Percentiles rank a stretch among this genome's conserved stretches.
Conservation (phyloP, 2,113 vertebrate species). For the Eonycteris spelaea region DNA sequence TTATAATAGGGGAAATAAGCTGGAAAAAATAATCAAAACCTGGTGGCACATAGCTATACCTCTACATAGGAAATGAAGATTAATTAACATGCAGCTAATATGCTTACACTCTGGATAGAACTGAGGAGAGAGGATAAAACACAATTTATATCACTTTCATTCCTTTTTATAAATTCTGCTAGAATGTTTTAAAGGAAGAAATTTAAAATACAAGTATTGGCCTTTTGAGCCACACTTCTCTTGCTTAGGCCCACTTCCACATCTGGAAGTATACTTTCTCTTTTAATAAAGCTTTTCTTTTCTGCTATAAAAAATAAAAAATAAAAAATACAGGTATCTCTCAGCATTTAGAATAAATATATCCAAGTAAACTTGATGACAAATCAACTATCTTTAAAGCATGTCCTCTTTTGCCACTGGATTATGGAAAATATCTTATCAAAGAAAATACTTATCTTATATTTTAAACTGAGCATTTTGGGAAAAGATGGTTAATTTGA, state of each 20-base stretch:
- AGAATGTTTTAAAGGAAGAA: slow-evolving; percentile 20
- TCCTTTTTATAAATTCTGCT: not conserved
- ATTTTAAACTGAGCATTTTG: not conserved
- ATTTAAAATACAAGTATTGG: not conserved
- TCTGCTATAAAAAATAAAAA: not conserved
- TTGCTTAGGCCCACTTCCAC: no score
- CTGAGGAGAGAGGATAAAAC: not conserved
- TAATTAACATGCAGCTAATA: not conserved
- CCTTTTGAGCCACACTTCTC: no score
- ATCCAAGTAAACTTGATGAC: not conserved
- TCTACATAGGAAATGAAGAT: not conserved
- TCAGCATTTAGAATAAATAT: slow-evolving; percentile 20
- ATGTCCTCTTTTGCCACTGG: not conserved
- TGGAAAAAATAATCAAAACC: not conserved
- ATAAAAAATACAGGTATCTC: not conserved
- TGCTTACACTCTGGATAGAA: not conserved
- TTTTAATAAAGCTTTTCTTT: no score
- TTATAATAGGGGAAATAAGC: slow-evolving; percentile 3
- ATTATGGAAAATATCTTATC: not conserved
- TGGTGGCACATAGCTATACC: not conserved
- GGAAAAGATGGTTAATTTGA: not conserved
- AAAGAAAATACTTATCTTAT: not conserved
- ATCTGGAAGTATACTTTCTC: no score
- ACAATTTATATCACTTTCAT: not conserved
- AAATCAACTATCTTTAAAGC: slow-evolving; percentile 8